A percentile compares a stretch with the other conserved stretches of the same genome.
Conservation (phyloP, 2,797 vertebrate species). For the Onychomys torridus region DNA sequence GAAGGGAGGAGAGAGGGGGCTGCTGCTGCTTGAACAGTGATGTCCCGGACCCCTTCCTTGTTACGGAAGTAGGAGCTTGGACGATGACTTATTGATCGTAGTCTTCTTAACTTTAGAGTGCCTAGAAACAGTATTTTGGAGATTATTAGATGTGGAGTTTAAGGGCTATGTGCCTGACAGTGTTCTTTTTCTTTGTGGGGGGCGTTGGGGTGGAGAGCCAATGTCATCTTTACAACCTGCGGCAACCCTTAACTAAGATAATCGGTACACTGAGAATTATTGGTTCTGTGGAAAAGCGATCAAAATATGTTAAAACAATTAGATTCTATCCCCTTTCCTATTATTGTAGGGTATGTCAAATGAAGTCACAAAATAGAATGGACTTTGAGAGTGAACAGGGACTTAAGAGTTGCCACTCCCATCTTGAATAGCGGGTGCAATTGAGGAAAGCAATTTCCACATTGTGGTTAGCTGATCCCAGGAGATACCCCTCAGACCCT, state of each 20-base stretch:
- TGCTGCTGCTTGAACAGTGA: not conserved
- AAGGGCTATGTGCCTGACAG: not conserved
- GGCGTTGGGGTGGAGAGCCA: not conserved
- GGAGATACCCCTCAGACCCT: not conserved
- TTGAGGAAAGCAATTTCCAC: not conserved
- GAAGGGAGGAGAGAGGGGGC: not conserved
- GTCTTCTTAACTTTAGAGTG: not conserved
- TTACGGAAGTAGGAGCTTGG: not conserved
- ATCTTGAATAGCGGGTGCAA: not conserved
- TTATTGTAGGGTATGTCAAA: not conserved
- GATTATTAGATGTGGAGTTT: not conserved
- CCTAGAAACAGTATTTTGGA: not conserved
- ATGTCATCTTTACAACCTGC: not conserved
- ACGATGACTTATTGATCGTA: not conserved
- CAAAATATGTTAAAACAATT: not conserved
- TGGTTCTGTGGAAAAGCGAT: not conserved
- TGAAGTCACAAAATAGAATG: not conserved
- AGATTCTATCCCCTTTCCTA: not conserved
- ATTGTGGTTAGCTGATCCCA: not conserved
- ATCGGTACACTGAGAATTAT: not conserved
- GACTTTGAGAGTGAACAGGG: not conserved
- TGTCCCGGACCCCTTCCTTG: not conserved
- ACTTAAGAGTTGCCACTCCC: not conserved
- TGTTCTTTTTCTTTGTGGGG: not conserved
- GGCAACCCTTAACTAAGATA: not conserved